phyloP scores from a whole-genome alignment of 2,888 invertebrate genomes.

The Harpalus rufipes region DNA sequence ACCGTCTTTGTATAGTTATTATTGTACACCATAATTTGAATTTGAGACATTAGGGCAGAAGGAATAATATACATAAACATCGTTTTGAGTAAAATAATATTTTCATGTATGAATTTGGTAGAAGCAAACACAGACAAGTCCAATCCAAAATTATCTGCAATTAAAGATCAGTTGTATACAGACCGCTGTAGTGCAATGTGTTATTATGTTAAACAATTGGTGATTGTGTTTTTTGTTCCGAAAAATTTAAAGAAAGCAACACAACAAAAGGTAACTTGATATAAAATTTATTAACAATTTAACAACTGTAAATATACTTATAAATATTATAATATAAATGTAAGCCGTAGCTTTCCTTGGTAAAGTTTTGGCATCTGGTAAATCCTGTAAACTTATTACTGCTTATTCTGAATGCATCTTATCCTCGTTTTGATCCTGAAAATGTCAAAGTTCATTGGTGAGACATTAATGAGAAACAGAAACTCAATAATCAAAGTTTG shows the following conservation, averaged over 20 bases:
- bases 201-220: not conserved
- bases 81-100: too few species aligned
- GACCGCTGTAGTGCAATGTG: not conserved
- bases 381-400: not conserved
- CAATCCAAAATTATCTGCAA: too few species aligned
- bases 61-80: too few species aligned
- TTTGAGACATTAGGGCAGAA: too few species aligned
- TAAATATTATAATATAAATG: not conserved
- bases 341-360: too few species aligned
- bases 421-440: not conserved
- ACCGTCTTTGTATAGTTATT: too few species aligned
- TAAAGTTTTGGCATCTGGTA: too few species aligned
- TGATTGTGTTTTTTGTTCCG: not conserved
- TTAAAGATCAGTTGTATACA: too few species aligned
- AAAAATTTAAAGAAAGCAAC: not conserved
- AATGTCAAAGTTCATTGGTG: constrained; percentile 21
- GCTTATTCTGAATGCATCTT: not conserved
- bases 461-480: constrained; percentile 9
- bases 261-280: constrained; percentile 1
- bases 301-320: constrained; percentile 15
- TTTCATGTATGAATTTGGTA: too few species aligned
- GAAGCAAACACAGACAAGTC: too few species aligned
- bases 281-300: constrained; percentile 46
- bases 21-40: too few species aligned
- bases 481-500: not conserved